These are phyloP conservation scores for Notarius quadriscutis DNA, from an alignment of 2,113 vertebrate species.

Conservation along the genomic window DNA sequence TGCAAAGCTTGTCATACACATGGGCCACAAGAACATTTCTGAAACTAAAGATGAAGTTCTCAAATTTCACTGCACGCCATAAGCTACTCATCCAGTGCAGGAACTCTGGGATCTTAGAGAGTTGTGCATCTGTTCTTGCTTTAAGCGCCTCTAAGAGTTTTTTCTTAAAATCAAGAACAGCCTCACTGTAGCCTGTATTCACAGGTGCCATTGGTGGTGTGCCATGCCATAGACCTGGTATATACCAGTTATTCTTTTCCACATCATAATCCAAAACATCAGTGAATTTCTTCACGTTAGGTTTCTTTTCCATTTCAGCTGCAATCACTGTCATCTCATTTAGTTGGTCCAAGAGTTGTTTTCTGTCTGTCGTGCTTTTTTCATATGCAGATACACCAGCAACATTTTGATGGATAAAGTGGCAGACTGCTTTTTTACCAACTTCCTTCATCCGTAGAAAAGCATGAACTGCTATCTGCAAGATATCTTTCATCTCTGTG, in stretches of 20 bases:
- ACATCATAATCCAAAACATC: conserved; percentile 65
- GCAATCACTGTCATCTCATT: conserved; percentile 65
- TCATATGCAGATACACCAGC: conserved; percentile 62
- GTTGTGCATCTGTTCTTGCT: background rate
- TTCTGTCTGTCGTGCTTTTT: conserved; percentile 62
- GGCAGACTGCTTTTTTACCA: conserved; percentile 70
- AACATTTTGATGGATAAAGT: conserved; percentile 78
- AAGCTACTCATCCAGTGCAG: conserved; percentile 58
- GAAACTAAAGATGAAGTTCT: conserved; percentile 63
- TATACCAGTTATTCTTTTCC: conserved; percentile 63
- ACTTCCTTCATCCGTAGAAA: conserved; percentile 65
- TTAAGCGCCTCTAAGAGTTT: conserved; percentile 49
- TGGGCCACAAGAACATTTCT: conserved; percentile 54
- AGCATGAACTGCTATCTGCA: conserved; percentile 62
- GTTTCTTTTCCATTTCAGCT: conserved; percentile 66
- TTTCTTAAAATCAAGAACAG: conserved; percentile 61
- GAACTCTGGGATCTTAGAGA: conserved; percentile 48
- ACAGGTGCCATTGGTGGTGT: conserved; percentile 71
- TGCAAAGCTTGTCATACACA: conserved; percentile 48
- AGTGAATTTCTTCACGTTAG: conserved; percentile 48
- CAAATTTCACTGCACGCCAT: conserved; percentile 67
- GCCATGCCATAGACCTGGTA: conserved; percentile 69
- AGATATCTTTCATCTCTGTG: conserved; percentile 61
- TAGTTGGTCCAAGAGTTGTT: conserved; percentile 63
- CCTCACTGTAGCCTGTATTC: conserved; percentile 66